Conservation (phyloP, 2,888 invertebrate genomes). For the Parnassius smintheus region DNA sequence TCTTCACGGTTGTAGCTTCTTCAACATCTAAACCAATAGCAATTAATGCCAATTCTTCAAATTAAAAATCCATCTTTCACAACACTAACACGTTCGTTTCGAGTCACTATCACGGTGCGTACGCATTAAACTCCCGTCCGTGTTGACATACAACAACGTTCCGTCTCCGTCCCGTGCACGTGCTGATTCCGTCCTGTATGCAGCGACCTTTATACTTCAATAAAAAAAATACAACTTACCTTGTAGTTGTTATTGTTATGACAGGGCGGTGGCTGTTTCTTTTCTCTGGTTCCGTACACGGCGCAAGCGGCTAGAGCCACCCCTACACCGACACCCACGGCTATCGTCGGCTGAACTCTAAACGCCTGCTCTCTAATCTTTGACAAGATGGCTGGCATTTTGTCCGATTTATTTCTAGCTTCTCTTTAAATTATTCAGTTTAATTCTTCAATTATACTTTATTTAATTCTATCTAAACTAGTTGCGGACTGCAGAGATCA, state of each 20-base stretch:
- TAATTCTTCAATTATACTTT: not conserved
- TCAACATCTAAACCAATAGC: too few species aligned
- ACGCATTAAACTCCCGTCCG: too few species aligned
- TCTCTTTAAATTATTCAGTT: not conserved
- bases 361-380: conserved; percentile 72
- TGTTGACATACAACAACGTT: too few species aligned
- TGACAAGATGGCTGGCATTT: conserved; percentile 74
- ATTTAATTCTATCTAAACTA: conserved; percentile 17
- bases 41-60: too few species aligned
- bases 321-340: conserved; percentile 69
- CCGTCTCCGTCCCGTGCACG: too few species aligned
- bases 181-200: too few species aligned
- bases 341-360: conserved; percentile 65
- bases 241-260: conserved; percentile 75
- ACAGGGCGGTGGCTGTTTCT: conserved; percentile 59
- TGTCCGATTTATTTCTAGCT: conserved; percentile 23
- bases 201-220: too few species aligned
- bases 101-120: too few species aligned
- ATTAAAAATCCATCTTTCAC: too few species aligned
- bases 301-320: conserved; percentile 73
- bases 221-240: conserved; percentile 41
- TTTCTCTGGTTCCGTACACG: conserved; percentile 64
- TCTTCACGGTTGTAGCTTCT: too few species aligned
- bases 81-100: too few species aligned
- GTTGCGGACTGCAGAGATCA: conserved; percentile 37